These are phyloP conservation scores for Plutella xylostella DNA, from an alignment of 2,888 invertebrate species.

Conservation along the genomic window DNA sequence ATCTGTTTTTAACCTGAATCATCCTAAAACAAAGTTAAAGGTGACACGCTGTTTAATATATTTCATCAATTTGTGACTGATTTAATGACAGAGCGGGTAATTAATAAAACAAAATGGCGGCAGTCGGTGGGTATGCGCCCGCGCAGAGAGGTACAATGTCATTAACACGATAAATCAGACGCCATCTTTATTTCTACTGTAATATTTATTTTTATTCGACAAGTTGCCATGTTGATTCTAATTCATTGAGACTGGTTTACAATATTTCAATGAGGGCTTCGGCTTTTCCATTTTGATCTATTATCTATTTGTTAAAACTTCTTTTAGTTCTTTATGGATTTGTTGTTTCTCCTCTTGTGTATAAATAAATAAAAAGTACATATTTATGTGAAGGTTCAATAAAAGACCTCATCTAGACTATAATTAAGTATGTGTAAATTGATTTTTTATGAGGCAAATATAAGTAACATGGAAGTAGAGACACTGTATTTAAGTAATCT, in stretches of 20 bases:
- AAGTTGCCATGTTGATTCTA: constrained; percentile 24
- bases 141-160: constrained; percentile 50
- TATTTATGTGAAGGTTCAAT: too few relatives aligned
- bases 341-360: too few relatives aligned
- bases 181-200: constrained; percentile 56
- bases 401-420: too few relatives aligned
- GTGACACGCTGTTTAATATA: constrained; percentile 27
- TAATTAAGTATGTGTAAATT: too few relatives aligned
- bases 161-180: constrained; percentile 57
- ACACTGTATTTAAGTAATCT: too few relatives aligned
- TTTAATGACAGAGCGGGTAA: constrained; percentile 37
- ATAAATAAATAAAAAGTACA: too few relatives aligned
- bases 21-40: constrained; percentile 4
- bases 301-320: neutral
- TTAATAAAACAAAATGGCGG: constrained; percentile 59
- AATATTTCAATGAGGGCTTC: neutral
- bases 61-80: constrained; percentile 44
- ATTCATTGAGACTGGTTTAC: constrained; percentile 18
- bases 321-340: neutral
- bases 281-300: neutral
- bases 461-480: too few relatives aligned
- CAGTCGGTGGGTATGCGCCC: constrained; percentile 28
- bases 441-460: too few relatives aligned
- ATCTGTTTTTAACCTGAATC: neutral
- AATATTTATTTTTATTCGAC: constrained; percentile 38